These are phyloP conservation scores for Silvanus unidentatus DNA, from an alignment of 2,888 invertebrate species.

Conservation along the genomic window DNA sequence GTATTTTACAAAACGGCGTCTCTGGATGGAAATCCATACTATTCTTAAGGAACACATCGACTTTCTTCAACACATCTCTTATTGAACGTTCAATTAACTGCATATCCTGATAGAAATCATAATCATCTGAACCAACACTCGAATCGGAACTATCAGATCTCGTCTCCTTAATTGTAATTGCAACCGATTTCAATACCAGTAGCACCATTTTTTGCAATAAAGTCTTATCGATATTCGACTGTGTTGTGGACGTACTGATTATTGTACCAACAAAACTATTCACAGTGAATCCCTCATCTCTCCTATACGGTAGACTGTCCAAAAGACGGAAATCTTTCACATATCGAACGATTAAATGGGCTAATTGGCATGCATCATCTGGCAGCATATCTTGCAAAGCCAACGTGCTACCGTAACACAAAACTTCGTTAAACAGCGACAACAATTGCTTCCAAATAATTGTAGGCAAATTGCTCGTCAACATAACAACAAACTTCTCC, in stretches of 20 bases:
- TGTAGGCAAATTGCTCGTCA: constrained; percentile 65
- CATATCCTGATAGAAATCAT: constrained; percentile 85
- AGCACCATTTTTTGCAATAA: constrained; percentile 80
- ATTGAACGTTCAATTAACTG: constrained; percentile 81
- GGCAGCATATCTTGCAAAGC: constrained; percentile 82
- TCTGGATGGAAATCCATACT: constrained; percentile 81
- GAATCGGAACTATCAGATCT: constrained; percentile 77
- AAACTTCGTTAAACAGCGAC: constrained; percentile 80
- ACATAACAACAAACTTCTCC: constrained; percentile 69
- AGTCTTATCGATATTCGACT: constrained; percentile 60
- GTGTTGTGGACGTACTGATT: constrained; percentile 33
- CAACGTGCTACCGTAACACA: constrained; percentile 86
- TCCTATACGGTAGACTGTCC: constrained; percentile 47
- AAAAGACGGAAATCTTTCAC: constrained; percentile 78
- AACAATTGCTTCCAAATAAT: constrained; percentile 80
- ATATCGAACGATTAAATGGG: constrained; percentile 78
- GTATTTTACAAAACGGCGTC: constrained; percentile 79
- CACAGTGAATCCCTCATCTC: constrained; percentile 42
- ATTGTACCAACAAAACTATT: constrained; percentile 45
- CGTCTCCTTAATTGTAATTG: constrained; percentile 85
- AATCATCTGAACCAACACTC: constrained; percentile 77
- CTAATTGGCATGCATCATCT: constrained; percentile 81
- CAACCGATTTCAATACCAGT: constrained; percentile 82
- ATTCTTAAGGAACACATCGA: constrained; percentile 76
- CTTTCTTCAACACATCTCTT: constrained; percentile 72